Conservation (phyloP, 2,797 vertebrate species). For the Lithobates sylvaticus region DNA sequence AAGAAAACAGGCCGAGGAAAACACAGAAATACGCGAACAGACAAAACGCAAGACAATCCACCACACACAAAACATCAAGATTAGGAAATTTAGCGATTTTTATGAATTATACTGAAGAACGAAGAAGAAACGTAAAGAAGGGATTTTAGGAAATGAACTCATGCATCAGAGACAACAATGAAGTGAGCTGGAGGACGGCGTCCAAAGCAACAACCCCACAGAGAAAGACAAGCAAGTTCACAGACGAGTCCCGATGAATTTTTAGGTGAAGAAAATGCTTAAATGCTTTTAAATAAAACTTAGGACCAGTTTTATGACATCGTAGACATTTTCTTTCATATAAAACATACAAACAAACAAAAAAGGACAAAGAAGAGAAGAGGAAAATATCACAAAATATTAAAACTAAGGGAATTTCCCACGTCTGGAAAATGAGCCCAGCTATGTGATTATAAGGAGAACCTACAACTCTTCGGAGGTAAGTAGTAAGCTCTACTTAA, state of each 20-base stretch:
- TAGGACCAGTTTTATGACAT: neutral
- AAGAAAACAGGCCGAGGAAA: slow-evolving; percentile 26
- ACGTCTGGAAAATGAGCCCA: neutral
- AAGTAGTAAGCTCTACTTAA: neutral
- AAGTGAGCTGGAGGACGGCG: neutral
- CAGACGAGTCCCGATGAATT: neutral
- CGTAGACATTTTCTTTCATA: neutral
- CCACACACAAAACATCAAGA: neutral
- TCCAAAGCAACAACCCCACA: neutral
- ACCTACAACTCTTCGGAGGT: neutral
- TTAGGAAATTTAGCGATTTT: neutral
- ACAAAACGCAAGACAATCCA: neutral
- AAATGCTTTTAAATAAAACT: neutral
- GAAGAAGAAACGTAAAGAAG: neutral
- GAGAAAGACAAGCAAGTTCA: neutral
- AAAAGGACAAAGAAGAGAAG: neutral
- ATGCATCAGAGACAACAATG: neutral
- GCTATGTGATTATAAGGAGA: neutral
- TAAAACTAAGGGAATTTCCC: neutral
- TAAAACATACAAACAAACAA: neutral
- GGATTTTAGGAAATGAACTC: neutral
- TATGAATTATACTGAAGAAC: neutral
- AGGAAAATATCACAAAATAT: neutral
- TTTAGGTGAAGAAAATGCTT: neutral
- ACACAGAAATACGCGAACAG: slow-evolving; percentile 7